These are phyloP conservation scores for Seira ritae DNA, from an alignment of 2,888 invertebrate species.

Conservation along the genomic window DNA sequence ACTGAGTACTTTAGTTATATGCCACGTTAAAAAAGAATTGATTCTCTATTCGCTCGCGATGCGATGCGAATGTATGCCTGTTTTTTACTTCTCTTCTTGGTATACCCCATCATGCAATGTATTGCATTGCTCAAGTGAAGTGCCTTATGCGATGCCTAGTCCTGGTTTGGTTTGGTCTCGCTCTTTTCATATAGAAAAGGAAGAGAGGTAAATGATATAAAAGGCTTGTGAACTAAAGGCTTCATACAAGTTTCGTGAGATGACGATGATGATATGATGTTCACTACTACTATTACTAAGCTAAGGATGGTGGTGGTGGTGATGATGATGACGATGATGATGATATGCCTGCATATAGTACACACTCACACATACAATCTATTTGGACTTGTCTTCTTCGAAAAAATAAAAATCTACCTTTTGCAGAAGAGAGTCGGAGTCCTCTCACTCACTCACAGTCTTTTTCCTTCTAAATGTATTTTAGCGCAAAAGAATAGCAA, in stretches of 20 bases:
- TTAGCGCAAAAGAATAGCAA: constrained; percentile 10
- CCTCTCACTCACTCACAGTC: constrained; percentile 12
- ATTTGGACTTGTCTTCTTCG: constrained; percentile 14
- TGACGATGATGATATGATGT: neutral
- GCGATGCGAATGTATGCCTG: neutral
- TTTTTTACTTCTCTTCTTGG: neutral
- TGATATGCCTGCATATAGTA: constrained; percentile 16
- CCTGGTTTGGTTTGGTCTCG: too few relatives aligned
- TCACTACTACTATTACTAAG: neutral
- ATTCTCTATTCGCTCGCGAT: neutral
- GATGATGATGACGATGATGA: constrained; percentile 1
- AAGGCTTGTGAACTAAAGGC: neutral
- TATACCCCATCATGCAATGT: too few relatives aligned
- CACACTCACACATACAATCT: neutral
- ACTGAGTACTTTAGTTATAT: neutral
- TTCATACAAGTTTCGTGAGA: neutral
- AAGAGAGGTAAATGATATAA: neutral
- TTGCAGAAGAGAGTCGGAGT: constrained; percentile 3
- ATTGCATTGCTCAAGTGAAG: neutral
- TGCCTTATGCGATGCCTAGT: constrained; percentile 8
- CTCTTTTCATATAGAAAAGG: too few relatives aligned
- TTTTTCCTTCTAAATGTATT: constrained; percentile 8
- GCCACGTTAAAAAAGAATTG: constrained; percentile 15
- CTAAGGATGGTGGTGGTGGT: neutral
- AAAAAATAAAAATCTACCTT: constrained; percentile 10